These are phyloP conservation scores for Phalacrocorax aristotelis DNA, from an alignment of 2,113 vertebrate species.

Conservation along the genomic window DNA sequence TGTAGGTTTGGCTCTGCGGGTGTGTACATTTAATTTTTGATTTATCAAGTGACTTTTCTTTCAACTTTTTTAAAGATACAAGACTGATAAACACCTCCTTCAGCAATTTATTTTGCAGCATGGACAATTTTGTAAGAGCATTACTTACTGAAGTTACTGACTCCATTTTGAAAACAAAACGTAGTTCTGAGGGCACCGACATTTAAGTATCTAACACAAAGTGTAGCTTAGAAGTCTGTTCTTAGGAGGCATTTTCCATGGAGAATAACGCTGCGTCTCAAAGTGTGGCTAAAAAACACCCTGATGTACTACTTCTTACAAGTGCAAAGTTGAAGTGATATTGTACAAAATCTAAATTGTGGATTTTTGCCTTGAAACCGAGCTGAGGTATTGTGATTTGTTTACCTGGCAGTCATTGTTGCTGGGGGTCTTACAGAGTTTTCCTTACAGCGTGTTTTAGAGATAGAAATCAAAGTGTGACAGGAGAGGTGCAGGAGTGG, in stretches of 20 bases:
- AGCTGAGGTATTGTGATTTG: background rate
- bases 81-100: background rate
- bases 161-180: background rate
- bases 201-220: background rate
- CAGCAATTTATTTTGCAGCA: background rate
- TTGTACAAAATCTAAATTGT: background rate
- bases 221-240: background rate
- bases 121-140: background rate
- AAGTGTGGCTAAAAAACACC: background rate
- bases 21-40: background rate
- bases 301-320: background rate
- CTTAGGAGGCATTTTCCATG: background rate
- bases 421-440: background rate
- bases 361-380: background rate
- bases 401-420: background rate
- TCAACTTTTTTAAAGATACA: background rate
- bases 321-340: background rate
- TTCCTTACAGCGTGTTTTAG: background rate
- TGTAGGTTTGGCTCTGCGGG: background rate
- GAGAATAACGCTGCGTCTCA: background rate
- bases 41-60: background rate
- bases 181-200: background rate
- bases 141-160: background rate
- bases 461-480: background rate
- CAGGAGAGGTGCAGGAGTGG: background rate